Evolutionary conservation across 2,113 vertebrate genomes (phyloP).

Genomic region (Mesoclemmys tuberculata): DNA sequence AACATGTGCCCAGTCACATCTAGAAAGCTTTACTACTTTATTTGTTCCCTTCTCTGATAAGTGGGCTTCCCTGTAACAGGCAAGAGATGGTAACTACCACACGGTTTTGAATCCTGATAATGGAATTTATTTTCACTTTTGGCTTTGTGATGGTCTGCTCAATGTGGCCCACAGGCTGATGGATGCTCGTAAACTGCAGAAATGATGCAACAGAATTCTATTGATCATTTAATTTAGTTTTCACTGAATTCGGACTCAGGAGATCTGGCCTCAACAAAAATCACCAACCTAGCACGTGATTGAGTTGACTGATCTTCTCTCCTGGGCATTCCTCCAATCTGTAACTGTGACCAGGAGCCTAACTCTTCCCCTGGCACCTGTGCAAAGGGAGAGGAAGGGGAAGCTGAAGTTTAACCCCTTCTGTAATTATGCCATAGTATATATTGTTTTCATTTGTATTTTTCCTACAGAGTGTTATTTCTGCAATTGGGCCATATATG

Average conservation of each 20-base stretch:
- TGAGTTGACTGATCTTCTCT: neutral
- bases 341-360: neutral
- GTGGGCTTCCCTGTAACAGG: neutral
- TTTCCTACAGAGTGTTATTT: conserved; percentile 2
- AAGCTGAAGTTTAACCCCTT: neutral
- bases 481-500: neutral
- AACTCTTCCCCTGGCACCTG: neutral
- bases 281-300: neutral
- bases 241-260: neutral
- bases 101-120: neutral
- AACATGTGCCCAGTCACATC: neutral
- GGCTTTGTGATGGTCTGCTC: neutral
- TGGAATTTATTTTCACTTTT: conserved; percentile 1
- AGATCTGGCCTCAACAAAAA: neutral
- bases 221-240: neutral
- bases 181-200: neutral
- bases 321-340: neutral
- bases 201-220: neutral
- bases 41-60: neutral
- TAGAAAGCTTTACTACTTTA: neutral
- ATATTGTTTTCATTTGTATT: neutral
- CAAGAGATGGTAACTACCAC: neutral
- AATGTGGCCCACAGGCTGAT: neutral
- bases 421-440: conserved; percentile 5
- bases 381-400: neutral